These are phyloP conservation scores for Gonioctena quinquepunctata DNA, from an alignment of 1,140 invertebrate species.

Conservation along the genomic window DNA sequence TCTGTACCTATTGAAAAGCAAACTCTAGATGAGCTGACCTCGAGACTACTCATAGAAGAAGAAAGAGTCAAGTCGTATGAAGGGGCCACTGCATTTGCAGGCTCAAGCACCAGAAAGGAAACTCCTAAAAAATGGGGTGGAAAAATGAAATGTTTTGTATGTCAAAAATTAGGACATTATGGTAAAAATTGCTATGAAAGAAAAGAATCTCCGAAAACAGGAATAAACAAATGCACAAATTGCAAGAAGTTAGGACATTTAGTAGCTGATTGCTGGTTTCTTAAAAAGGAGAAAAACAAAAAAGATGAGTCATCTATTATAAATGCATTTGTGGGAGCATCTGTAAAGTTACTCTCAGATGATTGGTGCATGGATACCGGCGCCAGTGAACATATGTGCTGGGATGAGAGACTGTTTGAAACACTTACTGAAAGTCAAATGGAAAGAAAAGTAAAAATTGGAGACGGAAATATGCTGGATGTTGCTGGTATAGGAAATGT, in stretches of 20 bases:
- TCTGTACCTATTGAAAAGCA: conserved; percentile 39
- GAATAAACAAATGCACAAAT: background rate
- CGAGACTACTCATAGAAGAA: conserved; percentile 48
- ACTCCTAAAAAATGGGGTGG: too few species aligned
- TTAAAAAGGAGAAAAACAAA: background rate
- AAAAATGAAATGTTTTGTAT: background rate
- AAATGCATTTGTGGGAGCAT: background rate
- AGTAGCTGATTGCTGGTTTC: background rate
- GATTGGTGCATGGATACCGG: background rate
- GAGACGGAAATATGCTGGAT: background rate
- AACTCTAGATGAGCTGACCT: conserved; percentile 42
- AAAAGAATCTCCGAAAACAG: background rate
- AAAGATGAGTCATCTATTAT: background rate
- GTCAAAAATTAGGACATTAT: background rate
- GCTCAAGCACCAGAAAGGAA: background rate
- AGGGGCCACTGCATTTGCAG: background rate
- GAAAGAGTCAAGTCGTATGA: conserved; percentile 38
- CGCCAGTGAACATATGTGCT: background rate
- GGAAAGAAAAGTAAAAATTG: background rate
- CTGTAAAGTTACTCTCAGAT: background rate
- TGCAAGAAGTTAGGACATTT: conserved; percentile 9
- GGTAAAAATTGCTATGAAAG: too few species aligned
- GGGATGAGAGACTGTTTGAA: background rate
- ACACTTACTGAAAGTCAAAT: background rate
- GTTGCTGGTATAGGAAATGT: background rate